Evolutionary conservation across 2,888 invertebrate species (phyloP), one percentile per base, ranked within the genome.

Genomic region (Megaustenia siamemsis): DNA sequence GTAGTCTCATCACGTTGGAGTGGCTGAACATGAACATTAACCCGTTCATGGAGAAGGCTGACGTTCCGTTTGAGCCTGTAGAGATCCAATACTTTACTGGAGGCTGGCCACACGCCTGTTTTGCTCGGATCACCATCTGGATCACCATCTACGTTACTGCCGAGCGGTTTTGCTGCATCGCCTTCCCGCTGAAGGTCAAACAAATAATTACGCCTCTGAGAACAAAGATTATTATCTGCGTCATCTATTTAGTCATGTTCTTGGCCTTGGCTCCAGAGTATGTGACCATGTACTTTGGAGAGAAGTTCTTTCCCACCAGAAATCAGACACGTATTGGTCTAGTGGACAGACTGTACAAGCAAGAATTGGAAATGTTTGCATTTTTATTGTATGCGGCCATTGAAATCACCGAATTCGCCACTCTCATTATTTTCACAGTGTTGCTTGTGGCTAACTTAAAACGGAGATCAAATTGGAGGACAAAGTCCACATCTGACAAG

Each of bases 11-110:
- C 8, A 78, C 78, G 1, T 45, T 78, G 32, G 32, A 66, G 35
- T 78, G 78, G 78, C 32, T 76, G 24, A 76, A 76, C 24, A 35
- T 76, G 18, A 76, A 76, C 12, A 21, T 76, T 5, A 76, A 76
- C 24, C 76, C 76, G 5, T 76, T 76, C 38, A 76, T 75, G 73
- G 73, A 75, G 28, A 49, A 49, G 0, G 73, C 73, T 10, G 73
- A 73, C 24, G 28, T 69, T 40, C 69, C 69, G 2, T 69, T 35
- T n/a, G n/a, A n/a, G n/a, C n/a, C n/a, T n/a, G n/a, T n/a, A n/a
- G n/a, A n/a, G n/a, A n/a, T n/a, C n/a, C n/a, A n/a, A n/a, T n/a
- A n/a, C n/a, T n/a, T n/a, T n/a, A n/a, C n/a, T n/a, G n/a, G n/a
- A n/a, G n/a, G n/a, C n/a, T n/a, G n/a, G n/a, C n/a, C n/a, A n/a